A percentile compares a stretch with the other conserved stretches of the same genome.
These are phyloP conservation scores for Epizoanthus illoricatus DNA, from an alignment of 92 coral and sea anemone species.

Conservation along the genomic window DNA sequence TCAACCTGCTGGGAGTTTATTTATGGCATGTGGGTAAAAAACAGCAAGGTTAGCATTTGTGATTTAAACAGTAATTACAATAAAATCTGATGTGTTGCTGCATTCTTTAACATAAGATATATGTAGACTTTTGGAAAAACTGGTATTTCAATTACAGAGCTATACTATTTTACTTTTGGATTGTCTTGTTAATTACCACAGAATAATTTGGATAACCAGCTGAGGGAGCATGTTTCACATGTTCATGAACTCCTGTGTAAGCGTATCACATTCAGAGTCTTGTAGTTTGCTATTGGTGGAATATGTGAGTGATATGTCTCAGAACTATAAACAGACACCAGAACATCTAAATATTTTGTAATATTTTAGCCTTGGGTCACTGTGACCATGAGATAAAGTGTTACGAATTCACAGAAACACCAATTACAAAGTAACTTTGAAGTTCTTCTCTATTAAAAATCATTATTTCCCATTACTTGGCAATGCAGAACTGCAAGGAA, in stretches of 20 bases:
- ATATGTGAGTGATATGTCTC: not conserved
- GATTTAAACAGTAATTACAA: not conserved
- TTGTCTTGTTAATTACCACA: not conserved
- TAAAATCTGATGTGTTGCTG: not conserved
- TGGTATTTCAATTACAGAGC: not conserved
- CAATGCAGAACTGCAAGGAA: slow-evolving; percentile 8
- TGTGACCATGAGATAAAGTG: not conserved
- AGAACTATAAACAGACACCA: not conserved
- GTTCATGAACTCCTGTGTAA: not conserved
- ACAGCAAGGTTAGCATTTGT: not conserved
- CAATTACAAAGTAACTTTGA: not conserved
- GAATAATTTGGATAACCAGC: not conserved
- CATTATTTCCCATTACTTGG: not conserved
- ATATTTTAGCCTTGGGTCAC: not conserved
- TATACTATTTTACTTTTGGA: not conserved
- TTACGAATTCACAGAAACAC: not conserved
- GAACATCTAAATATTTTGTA: not conserved
- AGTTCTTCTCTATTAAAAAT: not conserved
- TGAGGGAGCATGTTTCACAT: slow-evolving; percentile 2
- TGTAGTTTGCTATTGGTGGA: slow-evolving; percentile 4
- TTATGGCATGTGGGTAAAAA: slow-evolving; percentile 1
- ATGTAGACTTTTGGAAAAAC: not conserved
- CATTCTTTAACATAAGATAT: not conserved
- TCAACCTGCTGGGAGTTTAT: not conserved
- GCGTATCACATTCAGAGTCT: not conserved